Evolutionary conservation across 2,797 vertebrate species (phyloP).

Genomic region (Amphiprion clarkii): DNA sequence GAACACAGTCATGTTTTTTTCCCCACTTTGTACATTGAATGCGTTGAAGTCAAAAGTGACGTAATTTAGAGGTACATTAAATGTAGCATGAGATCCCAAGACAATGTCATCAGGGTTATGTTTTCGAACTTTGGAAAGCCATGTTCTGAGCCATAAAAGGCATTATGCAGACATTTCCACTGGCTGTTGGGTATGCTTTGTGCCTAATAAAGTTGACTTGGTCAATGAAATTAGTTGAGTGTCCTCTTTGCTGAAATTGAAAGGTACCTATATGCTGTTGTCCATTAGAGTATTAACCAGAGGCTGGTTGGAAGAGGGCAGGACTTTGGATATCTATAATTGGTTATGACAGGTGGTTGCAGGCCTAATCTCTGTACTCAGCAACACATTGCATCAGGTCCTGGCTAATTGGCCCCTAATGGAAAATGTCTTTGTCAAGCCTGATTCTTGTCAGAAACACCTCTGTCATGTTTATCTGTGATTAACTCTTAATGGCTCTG

Average conservation of each 20-base stretch:
- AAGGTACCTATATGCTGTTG: not conserved
- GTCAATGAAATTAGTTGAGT: not conserved
- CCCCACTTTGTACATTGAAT: no score
- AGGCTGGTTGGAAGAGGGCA: constrained; percentile 15
- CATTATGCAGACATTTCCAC: not conserved
- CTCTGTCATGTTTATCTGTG: constrained; percentile 58
- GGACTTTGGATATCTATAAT: constrained; percentile 55
- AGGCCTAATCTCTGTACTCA: constrained; percentile 64
- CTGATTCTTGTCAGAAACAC: constrained; percentile 72
- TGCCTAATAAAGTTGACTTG: not conserved
- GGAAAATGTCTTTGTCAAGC: constrained; percentile 65
- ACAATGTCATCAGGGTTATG: not conserved
- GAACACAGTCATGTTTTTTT: no score
- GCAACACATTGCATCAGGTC: constrained; percentile 70
- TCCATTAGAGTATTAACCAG: not conserved
- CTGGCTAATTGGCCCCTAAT: constrained; percentile 78
- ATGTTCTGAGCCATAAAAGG: not conserved
- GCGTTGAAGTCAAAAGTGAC: no score
- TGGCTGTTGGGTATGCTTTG: not conserved
- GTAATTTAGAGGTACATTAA: no score
- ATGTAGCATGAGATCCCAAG: no score
- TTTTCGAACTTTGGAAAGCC: not conserved
- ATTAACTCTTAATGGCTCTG: constrained; percentile 55
- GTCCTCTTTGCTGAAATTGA: not conserved
- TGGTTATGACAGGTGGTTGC: constrained; percentile 79